Conservation (phyloP, 2,797 vertebrate species). For the Oryzias sinensis region DNA sequence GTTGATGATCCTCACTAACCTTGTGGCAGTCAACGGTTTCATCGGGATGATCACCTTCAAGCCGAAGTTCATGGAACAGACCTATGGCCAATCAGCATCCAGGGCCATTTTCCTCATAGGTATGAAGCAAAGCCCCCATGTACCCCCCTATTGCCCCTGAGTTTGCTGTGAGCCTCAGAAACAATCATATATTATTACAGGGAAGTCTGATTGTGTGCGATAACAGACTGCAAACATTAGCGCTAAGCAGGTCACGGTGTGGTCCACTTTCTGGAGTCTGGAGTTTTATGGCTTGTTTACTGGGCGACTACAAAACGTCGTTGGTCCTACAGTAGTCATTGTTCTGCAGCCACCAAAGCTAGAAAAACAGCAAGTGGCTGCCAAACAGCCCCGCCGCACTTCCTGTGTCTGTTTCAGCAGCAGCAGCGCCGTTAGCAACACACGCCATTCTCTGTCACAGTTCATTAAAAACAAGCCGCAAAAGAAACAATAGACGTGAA, state of each 20-base stretch:
- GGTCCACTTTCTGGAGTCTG: conserved; percentile 12
- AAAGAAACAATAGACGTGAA: neutral
- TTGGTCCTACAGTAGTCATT: conserved; percentile 25
- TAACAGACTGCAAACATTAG: conserved; percentile 37
- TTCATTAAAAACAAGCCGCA: neutral
- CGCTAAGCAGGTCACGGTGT: conserved; percentile 12
- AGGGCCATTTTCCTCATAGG: conserved; percentile 88
- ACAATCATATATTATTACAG: conserved; percentile 69
- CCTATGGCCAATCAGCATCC: conserved; percentile 88
- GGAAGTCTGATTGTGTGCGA: conserved; percentile 62
- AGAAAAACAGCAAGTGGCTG: conserved; percentile 4
- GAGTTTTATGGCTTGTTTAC: conserved; percentile 34
- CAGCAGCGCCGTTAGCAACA: neutral
- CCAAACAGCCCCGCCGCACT: neutral
- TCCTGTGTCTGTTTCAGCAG: neutral
- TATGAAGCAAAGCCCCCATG: conserved; percentile 26
- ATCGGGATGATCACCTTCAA: conserved; percentile 97
- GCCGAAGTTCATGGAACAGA: conserved; percentile 92
- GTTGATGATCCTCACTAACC: conserved; percentile 82
- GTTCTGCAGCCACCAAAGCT: conserved; percentile 5
- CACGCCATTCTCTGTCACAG: neutral
- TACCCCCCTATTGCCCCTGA: neutral
- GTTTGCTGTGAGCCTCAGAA: conserved; percentile 1
- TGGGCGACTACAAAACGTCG: neutral
- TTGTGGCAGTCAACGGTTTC: conserved; percentile 86